phyloP scores from a whole-genome alignment of 2,888 invertebrate species.

The Heliothis peltigera region DNA sequence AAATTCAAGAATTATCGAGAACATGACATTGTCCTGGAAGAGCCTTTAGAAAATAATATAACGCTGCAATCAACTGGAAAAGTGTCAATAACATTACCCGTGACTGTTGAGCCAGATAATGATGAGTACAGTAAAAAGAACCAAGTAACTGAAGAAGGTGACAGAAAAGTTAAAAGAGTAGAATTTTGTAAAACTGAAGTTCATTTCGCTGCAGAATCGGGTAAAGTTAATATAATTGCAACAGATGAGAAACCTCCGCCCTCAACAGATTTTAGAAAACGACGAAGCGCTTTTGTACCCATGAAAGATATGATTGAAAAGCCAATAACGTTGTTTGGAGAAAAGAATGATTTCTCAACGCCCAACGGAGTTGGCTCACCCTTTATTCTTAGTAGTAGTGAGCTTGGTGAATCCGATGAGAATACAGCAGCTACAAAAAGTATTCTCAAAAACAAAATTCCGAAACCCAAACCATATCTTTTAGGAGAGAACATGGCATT shows the following conservation, averaged over 20 bases:
- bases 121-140: conserved; percentile 68
- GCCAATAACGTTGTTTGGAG: conserved; percentile 92
- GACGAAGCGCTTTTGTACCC: conserved; percentile 89
- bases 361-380: conserved; percentile 61
- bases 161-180: conserved; percentile 92
- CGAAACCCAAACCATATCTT: conserved; percentile 93
- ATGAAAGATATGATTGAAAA: conserved; percentile 82
- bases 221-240: conserved; percentile 95
- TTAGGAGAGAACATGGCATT: conserved; percentile 91
- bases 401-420: conserved; percentile 84
- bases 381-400: conserved; percentile 65
- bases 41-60: conserved; percentile 76
- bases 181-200: conserved; percentile 97
- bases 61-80: conserved; percentile 82
- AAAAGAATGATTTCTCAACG: conserved; percentile 73
- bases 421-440: conserved; percentile 91
- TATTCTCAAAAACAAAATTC: conserved; percentile 93
- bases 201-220: conserved; percentile 96
- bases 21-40: conserved; percentile 71
- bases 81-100: conserved; percentile 82
- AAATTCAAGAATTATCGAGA: conserved; percentile 73
- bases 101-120: conserved; percentile 75
- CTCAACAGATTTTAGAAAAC: conserved; percentile 93
- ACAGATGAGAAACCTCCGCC: conserved; percentile 97
- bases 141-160: conserved; percentile 76